Base-by-base conservation (phyloP, 2,888 invertebrate genomes). In the Synanthedon formicaeformis region DNA sequence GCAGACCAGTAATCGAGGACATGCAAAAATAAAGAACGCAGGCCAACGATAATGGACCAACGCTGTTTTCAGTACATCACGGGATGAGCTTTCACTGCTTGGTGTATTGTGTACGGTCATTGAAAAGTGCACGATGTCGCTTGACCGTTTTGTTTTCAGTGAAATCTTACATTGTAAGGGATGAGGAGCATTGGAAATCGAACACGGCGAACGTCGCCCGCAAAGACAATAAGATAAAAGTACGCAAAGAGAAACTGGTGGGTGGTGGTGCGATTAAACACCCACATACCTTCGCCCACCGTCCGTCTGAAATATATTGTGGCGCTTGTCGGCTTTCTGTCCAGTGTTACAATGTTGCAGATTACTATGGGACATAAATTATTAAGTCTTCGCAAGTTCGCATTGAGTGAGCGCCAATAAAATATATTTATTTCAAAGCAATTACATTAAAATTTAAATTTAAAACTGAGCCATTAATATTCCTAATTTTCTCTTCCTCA, bases 11-110 rank as follows among this genome's bases (percentile, higher is more conserved):
- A 52, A 54, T 51, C 52, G 57, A 55, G 58, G 57, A 55, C 57
- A 51, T 49, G 55, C 54, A 58, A 56, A 57, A 57, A 57, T 56
- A 57, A 53, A 56, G 45, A 45, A 45, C 14, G 13, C 13, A 13
- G 45, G n/a, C 45, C 45, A 45, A 45, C 13, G 14, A 45, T 45
- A 45, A 45, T 45, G 45, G 45, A 45, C 13, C 45, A 14, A 45
- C 45, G 5, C 13, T 45, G 45, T 45, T 45, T 45, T 45, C 45
- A 45, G 45, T 45, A 45, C 11, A 45, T 45, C 45, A 45, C 45
- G 45, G 45, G n/a, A 45, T 45, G 45, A 14, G 14, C 45, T 14
- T 45, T 45, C 45, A 45, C 14, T 8, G 14, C 45, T 12, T 10
- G 13, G 11, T 14, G 13, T 12, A 13, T 45, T 45, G 34, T 12